Evolutionary conservation across 2,797 vertebrate genomes (phyloP), one percentile per base, ranked within the genome.

Genomic region (Arctocebus calabarensis): DNA sequence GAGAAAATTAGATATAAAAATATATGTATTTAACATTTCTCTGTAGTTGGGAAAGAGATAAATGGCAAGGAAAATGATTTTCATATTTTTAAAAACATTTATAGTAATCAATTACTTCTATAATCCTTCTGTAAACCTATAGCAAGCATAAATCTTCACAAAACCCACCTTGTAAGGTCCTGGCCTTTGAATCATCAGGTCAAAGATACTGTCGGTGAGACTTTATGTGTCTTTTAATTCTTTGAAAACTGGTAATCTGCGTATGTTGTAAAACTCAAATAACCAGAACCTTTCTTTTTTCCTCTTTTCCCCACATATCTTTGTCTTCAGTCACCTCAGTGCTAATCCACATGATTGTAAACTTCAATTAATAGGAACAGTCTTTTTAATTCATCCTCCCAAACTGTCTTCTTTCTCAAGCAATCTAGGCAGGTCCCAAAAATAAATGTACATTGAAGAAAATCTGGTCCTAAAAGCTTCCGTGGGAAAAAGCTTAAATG

Each of bases 221-320:
- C 92, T 66, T 92, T 77, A 87, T 62, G 1, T 59, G 52, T 91
- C 82, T 92, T 83, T 6, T 64, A 70, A 88, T 93, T 90, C 25
- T 88, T 91, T 95, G 57, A 70, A 93, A 90, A 61, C 27, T 57
- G 59, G 19, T 74, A 95, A 68, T 74, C 9, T 27, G 73, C 61
- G 19, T 78, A n/a, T 62, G 61, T 32, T 52, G 29, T 90, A 88
- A 95, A 74, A 68, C 10, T 81, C 52, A 91, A 70, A 88, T 77
- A 86, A 79, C 6, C 61, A 73, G 83, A 92, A 52, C 11, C 87
- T 87, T 82, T 25, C 25, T 22, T 48, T 66, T 19, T 55, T 61
- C 22, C 23, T 74, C 20, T 70, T 70, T 59, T 20, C 4, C 75
- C 55, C n/a, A 79, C 43, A 71, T 84, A 84, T 88, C 64, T 95